Conservation (phyloP, 1,140 invertebrate species). For the Rhyzopertha dominica region DNA sequence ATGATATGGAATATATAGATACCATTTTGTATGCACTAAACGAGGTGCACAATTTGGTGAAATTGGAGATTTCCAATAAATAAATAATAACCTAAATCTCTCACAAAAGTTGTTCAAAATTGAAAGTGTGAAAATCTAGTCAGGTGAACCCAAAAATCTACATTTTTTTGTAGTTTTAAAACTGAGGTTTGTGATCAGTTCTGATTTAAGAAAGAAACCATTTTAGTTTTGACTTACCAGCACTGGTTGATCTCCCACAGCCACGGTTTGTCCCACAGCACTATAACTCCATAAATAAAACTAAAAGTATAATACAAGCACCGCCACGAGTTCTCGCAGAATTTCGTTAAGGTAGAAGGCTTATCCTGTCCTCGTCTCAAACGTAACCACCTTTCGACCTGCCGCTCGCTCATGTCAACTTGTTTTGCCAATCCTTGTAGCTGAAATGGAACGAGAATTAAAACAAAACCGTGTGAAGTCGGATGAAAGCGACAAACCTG, state of each 20-base stretch:
- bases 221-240: constrained; percentile 69
- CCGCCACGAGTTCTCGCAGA: constrained; percentile 87
- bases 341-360: constrained; percentile 85
- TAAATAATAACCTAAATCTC: no score
- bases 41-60: no score
- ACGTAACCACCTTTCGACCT: constrained; percentile 84
- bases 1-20: no score
- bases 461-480: background rate
- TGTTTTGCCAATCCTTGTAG: constrained; percentile 76
- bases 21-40: no score
- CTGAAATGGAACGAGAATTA: constrained; percentile 46
- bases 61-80: no score
- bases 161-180: no score
- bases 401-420: constrained; percentile 76
- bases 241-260: constrained; percentile 89
- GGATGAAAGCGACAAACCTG: constrained; percentile 51
- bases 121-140: no score
- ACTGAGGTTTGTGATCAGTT: no score
- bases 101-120: no score
- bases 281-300: constrained; percentile 73
- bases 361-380: constrained; percentile 75
- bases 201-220: no score
- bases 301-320: constrained; percentile 81
- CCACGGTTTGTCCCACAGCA: constrained; percentile 92
- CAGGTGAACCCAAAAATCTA: no score